Conservation (phyloP, 2,888 invertebrate species). For the Himalopsyche anomala region DNA sequence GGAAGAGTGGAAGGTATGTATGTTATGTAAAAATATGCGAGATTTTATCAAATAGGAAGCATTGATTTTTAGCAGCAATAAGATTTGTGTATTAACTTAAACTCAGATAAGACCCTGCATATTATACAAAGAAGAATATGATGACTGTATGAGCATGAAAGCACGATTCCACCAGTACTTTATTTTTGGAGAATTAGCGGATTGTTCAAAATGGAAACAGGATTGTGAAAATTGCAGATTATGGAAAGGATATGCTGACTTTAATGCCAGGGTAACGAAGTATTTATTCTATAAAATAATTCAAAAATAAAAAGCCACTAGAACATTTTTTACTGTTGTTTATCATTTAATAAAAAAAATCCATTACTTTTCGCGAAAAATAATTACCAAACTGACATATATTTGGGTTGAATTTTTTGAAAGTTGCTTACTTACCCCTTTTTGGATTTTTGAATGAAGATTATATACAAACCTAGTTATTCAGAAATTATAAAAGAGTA, state of each 20-base stretch:
- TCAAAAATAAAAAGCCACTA: no score
- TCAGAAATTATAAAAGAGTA: not conserved
- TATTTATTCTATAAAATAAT: not conserved
- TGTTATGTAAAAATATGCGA: not conserved
- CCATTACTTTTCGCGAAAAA: no score
- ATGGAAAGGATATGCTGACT: constrained; percentile 80
- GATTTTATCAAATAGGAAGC: not conserved
- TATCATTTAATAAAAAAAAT: no score
- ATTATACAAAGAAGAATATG: constrained; percentile 89
- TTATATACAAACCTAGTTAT: no score
- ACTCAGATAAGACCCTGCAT: constrained; percentile 86
- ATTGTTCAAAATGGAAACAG: constrained; percentile 88
- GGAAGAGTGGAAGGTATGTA: not conserved
- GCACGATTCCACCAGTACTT: constrained; percentile 92
- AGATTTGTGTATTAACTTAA: constrained; percentile 52
- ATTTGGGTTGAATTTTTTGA: no score
- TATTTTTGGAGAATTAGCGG: constrained; percentile 82
- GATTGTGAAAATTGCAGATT: constrained; percentile 86
- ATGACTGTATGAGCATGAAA: constrained; percentile 85
- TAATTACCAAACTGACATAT: no score
- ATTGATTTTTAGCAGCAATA: not conserved
- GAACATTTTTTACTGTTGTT: no score
- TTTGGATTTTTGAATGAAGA: no score
- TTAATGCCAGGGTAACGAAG: constrained; percentile 80
- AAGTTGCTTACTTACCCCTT: no score